phyloP scores from a whole-genome alignment of 2,888 invertebrate species.

The Spodoptera littoralis region DNA sequence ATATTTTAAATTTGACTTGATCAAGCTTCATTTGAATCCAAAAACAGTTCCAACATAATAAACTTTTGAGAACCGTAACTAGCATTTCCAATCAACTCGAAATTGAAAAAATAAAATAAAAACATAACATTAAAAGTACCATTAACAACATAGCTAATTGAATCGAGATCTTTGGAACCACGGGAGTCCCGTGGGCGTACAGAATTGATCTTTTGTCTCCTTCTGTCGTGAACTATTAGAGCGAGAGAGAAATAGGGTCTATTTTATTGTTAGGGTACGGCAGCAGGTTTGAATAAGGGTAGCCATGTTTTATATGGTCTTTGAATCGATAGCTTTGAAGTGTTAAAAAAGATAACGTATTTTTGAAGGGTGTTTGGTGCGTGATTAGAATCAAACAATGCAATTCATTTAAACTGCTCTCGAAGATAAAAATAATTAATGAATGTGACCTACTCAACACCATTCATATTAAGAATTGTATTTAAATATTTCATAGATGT shows the following conservation, averaged over 20 bases:
- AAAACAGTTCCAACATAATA: background rate
- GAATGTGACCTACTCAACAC: too few species aligned
- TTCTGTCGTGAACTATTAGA: constrained; percentile 53
- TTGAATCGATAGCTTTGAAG: constrained; percentile 15
- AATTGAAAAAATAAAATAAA: constrained; percentile 31
- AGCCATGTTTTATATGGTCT: constrained; percentile 37
- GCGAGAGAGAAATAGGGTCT: constrained; percentile 60
- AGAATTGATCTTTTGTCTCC: constrained; percentile 62
- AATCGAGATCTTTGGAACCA: constrained; percentile 75
- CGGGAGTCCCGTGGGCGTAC: constrained; percentile 77
- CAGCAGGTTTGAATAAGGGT: constrained; percentile 63
- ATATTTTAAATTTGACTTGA: too few species aligned
- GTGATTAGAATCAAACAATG: too few species aligned
- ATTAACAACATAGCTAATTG: constrained; percentile 76
- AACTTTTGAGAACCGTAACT: background rate
- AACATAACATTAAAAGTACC: constrained; percentile 50
- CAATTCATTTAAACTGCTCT: too few species aligned
- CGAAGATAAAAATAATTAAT: too few species aligned
- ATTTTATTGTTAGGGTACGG: constrained; percentile 58
- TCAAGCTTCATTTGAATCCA: background rate
- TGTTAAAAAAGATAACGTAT: background rate
- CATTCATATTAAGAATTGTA: too few species aligned
- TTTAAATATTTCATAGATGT: too few species aligned
- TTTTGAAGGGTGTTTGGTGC: too few species aligned
- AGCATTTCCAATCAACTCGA: constrained; percentile 32